These are phyloP conservation scores for Cinara cedri DNA, from an alignment of 2,888 invertebrate genomes.

Conservation along the genomic window DNA sequence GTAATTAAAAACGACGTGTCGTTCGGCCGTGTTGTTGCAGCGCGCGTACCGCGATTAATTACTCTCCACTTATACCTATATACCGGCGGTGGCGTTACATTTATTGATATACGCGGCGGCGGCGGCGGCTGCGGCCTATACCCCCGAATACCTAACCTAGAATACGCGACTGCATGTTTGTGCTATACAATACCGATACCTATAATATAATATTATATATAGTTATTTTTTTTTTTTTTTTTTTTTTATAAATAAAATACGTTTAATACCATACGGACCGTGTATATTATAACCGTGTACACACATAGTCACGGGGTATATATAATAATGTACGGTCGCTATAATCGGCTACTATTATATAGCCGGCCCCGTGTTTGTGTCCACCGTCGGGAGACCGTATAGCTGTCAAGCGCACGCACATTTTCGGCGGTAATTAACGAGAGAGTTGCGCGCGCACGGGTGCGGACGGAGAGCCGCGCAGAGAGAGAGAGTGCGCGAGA, in stretches of 20 bases:
- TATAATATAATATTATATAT: neutral
- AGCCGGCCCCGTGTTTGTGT: neutral
- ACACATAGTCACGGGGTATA: no score
- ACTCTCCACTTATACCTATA: neutral
- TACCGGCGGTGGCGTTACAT: no score
- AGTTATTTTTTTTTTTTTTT: no score
- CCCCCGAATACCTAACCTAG: no score
- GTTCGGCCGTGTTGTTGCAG: neutral
- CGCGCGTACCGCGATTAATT: conserved; percentile 42
- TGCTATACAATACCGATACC: neutral
- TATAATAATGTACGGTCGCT: no score
- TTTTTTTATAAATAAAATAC: no score
- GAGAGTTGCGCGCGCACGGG: conserved; percentile 8
- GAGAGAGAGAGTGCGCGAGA: neutral
- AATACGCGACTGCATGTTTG: no score
- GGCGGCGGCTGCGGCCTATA: no score
- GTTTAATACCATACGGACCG: no score
- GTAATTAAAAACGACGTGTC: conserved; percentile 52
- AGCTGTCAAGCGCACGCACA: conserved; percentile 41
- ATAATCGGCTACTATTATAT: neutral
- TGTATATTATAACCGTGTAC: no score
- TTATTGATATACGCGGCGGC: no score
- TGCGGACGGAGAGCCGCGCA: neutral
- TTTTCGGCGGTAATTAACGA: conserved; percentile 43
- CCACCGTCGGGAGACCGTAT: conserved; percentile 26